Evolutionary conservation across 1,140 invertebrate species (phyloP).

Genomic region (Heliconius hewitsoni): DNA sequence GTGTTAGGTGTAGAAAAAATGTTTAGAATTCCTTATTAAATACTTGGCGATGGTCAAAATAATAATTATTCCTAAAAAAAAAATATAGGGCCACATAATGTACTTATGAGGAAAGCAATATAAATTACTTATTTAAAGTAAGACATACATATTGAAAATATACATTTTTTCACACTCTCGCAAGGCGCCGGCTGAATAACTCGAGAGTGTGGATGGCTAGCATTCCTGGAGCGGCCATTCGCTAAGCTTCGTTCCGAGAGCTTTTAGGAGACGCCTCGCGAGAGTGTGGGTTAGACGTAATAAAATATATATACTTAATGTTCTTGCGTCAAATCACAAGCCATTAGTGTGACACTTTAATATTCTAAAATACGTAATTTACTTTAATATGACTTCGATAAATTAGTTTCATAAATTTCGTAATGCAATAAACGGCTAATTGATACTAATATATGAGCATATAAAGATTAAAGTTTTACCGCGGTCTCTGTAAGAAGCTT

Average conservation of each 20-base stretch:
- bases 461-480: background rate
- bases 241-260: no score
- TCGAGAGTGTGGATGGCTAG: no score
- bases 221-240: no score
- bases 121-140: background rate
- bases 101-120: background rate
- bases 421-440: slow-evolving; percentile 6
- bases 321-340: background rate
- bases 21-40: background rate
- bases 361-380: slow-evolving; percentile 12
- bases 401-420: slow-evolving; percentile 13
- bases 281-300: no score
- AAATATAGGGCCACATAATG: background rate
- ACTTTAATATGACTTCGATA: slow-evolving; percentile 14
- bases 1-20: background rate
- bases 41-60: background rate
- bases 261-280: no score
- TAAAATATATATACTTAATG: background rate
- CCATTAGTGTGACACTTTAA: slow-evolving; percentile 14
- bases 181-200: no score
- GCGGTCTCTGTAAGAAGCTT: background rate
- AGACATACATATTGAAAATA: background rate
- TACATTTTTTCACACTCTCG: background rate
- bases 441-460: background rate
- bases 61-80: background rate